These are phyloP conservation scores for Sacculina carcini DNA, from an alignment of 2,888 invertebrate genomes.

Conservation along the genomic window DNA sequence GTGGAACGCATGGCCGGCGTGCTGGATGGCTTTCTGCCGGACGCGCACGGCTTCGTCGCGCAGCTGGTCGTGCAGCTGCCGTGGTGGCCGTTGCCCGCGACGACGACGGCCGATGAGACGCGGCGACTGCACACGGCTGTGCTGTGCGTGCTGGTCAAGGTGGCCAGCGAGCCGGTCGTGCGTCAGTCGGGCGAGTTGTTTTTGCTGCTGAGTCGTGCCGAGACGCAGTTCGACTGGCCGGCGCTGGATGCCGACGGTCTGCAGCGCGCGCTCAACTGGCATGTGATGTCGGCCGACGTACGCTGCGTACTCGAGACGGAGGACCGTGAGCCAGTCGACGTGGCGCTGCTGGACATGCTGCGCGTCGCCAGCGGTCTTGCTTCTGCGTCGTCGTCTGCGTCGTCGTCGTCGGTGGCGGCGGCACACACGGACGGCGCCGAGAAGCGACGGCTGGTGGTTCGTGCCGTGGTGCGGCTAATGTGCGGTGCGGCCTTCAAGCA, in stretches of 20 bases:
- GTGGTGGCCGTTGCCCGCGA: not conserved
- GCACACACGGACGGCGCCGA: conserved; percentile 4
- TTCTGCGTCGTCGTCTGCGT: not conserved
- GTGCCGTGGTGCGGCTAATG: conserved; percentile 9
- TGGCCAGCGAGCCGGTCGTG: conserved; percentile 34
- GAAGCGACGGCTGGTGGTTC: conserved; percentile 10
- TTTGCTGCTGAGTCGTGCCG: conserved; percentile 15
- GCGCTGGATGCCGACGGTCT: conserved; percentile 31
- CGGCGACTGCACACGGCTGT: conserved; percentile 34
- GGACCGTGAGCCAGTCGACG: conserved; percentile 11
- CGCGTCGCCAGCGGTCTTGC: not conserved
- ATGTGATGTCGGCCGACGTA: conserved; percentile 26
- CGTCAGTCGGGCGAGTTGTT: not conserved
- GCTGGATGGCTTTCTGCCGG: conserved; percentile 35
- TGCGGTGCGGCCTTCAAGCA: conserved; percentile 9
- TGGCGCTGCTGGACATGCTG: conserved; percentile 10
- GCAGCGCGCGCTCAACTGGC: conserved; percentile 42
- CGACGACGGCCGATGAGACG: too few species aligned
- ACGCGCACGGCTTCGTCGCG: conserved; percentile 36
- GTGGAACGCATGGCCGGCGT: conserved; percentile 28
- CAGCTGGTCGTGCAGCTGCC: conserved; percentile 2
- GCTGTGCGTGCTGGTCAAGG: conserved; percentile 38
- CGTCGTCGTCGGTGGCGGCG: conserved; percentile 6
- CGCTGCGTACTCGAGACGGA: conserved; percentile 9
- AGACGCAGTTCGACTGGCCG: conserved; percentile 38